Evolutionary conservation across 2,113 vertebrate genomes (phyloP), one percentile per base, ranked within the genome.

Genomic region (Tretioscincus oriximinensis): DNA sequence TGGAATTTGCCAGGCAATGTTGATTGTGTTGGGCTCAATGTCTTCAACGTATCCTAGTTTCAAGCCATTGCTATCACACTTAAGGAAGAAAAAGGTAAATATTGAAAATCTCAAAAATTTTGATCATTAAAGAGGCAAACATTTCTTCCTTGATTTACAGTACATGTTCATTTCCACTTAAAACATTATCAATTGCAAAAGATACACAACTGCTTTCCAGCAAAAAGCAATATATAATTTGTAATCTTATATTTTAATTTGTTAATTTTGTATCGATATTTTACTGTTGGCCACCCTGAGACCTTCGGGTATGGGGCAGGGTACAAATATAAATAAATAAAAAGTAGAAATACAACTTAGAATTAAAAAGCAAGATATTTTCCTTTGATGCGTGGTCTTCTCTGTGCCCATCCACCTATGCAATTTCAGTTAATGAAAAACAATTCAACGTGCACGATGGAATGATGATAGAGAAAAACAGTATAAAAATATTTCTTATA

Each of bases 1-100:
- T 1, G 98, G 98, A 79, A 99, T 96, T 90, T 99, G 98, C 83
- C 97, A 96, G 21, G 96, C 97, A 94, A 99, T 97, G 87, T 94
- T 95, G 7, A 97, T 81, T 0, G 96, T 87, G 87, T 97, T 99
- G 84, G 97, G 92, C 29, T 95, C 0, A 61, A 99, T 96, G 85
- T 99, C 95, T 89, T 95, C 93, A 61, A 88, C 73, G 0, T 35
- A 77, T 1, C 0, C 26, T 67, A 86, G 0, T 0, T 1, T 0
- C 2, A 89, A 76, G 5, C 0, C 0, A 0, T 0, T 0, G 9
- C 0, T 0, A 1, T 21, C 0, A 47, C 49, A 84, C 95, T 96
- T 69, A 16, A 88, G 69, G 64, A 45, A 11, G 9, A 47, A 77
- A 61, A 84, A 89, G 89, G 28, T 49, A 65, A 58, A 9, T 4